Evolutionary conservation across 2,113 vertebrate genomes (phyloP), one percentile per base, ranked within the genome.

Genomic region (Origma solitaria): DNA sequence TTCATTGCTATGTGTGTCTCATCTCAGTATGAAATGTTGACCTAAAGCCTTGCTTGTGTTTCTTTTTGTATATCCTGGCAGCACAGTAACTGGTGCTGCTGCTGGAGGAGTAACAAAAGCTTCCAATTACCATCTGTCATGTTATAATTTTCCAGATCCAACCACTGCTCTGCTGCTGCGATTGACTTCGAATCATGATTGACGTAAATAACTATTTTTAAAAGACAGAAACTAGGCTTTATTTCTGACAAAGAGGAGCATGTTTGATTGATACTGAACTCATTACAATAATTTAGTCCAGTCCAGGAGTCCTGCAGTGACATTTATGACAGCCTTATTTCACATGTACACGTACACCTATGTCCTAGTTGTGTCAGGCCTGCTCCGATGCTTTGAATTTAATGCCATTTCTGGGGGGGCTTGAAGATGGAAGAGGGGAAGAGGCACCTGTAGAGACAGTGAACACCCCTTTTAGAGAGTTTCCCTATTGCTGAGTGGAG

Each of bases 121-220:
- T 73, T 82, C 84, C 45, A 88, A 51, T 97, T 93, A 58, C 82
- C 78, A 71, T 83, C 95, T 97, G 93, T 95, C 95, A 78, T 92
- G 68, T 93, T 85, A 91, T 57, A 87, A 70, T 91, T 94, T 92
- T 85, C 78, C 57, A 93, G 71, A 83, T 71, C n/a, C 56, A 90
- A 5, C 79, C 62, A 24, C 0, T 0, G 56, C 47, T 58, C n/a
- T 94, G 68, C 66, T 60, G 58, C 38, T 64, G 58, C 0, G 3
- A 82, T 77, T 85, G 76, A 82, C 90, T 94, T 44, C 0, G 3
- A 82, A 62, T 94, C 64, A 51, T 82, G 93, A 92, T 58, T 92
- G 95, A 92, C 37, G 5, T 83, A 86, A 96, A 95, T 80, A 86
- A 66, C 71, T 88, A 23, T 78, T 94, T 91, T 88, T 70, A 56